Percentiles rank a stretch among this genome's conserved stretches.
phyloP scores from a whole-genome alignment of 1,140 invertebrate genomes.

The Chironomus tepperi region DNA sequence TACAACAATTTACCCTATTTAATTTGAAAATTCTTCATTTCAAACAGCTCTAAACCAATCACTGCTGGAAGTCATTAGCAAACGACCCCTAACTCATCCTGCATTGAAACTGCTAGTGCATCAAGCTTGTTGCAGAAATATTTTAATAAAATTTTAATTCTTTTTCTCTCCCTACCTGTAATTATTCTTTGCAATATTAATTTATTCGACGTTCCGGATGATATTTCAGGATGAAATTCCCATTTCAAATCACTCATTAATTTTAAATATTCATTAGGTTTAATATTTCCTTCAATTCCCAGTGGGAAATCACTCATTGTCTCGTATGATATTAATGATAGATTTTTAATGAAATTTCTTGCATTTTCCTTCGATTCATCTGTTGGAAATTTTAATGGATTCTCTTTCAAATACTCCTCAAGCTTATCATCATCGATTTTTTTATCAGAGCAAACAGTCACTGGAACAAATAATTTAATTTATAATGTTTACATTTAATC shows the following conservation, averaged over 20 bases:
- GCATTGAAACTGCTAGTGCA: too few relatives aligned
- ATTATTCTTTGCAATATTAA: constrained; percentile 46
- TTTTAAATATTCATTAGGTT: constrained; percentile 46
- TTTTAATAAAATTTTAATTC: constrained; percentile 30
- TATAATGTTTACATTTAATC: not conserved
- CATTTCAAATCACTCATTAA: constrained; percentile 46
- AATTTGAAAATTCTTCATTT: too few relatives aligned
- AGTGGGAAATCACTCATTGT: constrained; percentile 46
- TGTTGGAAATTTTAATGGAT: constrained; percentile 32
- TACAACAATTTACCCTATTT: too few relatives aligned
- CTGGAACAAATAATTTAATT: constrained; percentile 25
- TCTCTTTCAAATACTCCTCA: constrained; percentile 38
- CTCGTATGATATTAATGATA: constrained; percentile 48
- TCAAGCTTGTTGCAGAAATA: constrained; percentile 43
- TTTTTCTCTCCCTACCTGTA: constrained; percentile 42
- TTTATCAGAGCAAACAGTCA: constrained; percentile 46
- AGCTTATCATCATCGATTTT: constrained; percentile 45
- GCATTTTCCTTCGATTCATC: constrained; percentile 41
- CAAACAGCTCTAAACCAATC: too few relatives aligned
- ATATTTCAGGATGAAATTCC: constrained; percentile 46
- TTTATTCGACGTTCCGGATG: constrained; percentile 44
- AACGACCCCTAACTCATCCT: too few relatives aligned
- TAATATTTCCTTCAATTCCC: constrained; percentile 41
- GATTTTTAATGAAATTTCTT: constrained; percentile 43
- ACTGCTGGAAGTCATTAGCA: too few relatives aligned